Base-by-base conservation (phyloP, 1,140 invertebrate species). In the Pachyrhynchus sulphureomaculatus region DNA sequence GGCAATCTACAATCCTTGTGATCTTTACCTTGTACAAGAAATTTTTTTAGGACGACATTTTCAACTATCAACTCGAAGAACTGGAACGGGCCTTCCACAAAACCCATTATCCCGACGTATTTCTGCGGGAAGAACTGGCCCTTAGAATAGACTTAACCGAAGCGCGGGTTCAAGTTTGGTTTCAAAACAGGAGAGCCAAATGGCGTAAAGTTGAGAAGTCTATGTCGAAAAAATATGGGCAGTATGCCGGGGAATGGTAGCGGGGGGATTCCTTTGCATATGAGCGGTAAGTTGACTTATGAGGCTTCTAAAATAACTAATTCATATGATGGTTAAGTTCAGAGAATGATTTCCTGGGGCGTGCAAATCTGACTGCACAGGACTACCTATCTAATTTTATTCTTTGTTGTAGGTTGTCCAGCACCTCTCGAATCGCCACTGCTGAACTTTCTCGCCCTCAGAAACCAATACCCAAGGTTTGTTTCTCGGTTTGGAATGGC, bases 71-170 rank as follows among this genome's bases (percentile, higher is more conserved):
- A 81, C 79, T 98, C 48, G 93, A 96, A 75, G 93, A 97, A 76
- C 76, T 98, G 47, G 96, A 98, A 76, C 84, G 90, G 39, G 93
- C 94, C 0, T 98, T 98, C 77, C 93, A 96, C 65, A 95, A 94
- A 70, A 95, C 92, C 2, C 96, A 98, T 74, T 98, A 98, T 69
- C 96, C 92, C 0, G 90, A 92, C 65, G 95, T 97, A 12, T 97
- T 98, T 79, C 96, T 96, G 68, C 83, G 91, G 18, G 93, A 95
- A 70, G 93, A 95, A 69, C 79, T 93, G 21, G 91, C 91, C 0
- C 79, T 91, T 61, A 84, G 90, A 68, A 95, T 96, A 54, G 93
- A 96, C 68, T 78, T 98, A 24, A 96, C 94, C 0, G 95, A 98
- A 79, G 95, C 95, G 0, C 81, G 95, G 69, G 94, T 98, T 32